Evolutionary conservation across 2,797 vertebrate genomes (phyloP), one percentile per base, ranked within the genome.

Genomic region (Falco berigora): DNA sequence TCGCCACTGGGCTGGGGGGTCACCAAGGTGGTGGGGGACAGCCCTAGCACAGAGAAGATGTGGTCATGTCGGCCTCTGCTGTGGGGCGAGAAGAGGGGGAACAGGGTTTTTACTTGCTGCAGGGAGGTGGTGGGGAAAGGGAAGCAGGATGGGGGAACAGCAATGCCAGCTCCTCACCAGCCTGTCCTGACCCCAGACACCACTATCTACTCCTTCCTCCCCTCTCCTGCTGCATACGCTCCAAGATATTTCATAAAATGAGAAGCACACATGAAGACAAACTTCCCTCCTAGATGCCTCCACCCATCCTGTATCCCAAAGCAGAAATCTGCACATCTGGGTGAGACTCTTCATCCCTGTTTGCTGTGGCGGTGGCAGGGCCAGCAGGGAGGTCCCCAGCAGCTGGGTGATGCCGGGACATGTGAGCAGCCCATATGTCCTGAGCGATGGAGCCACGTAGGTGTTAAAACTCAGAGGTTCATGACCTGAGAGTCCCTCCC

Each of bases 381-480:
- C 36, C 22, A 9, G 44, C n/a, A 4, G 9, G 59, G 38, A 47
- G 22, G 68, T 59, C 44, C 42, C 63, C 2, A 0, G 58, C 69
- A 61, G 52, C 66, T 20, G 47, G 21, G 52, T 1, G 23, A 34
- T 24, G 40, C 71, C 5, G 9, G 56, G 66, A 84, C 20, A 59
- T 49, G 49, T 2, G 5, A 20, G 47, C 46, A 58, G 69, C 64
- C 59, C 90, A 63, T 4, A 15, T 59, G 78, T 76, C 59, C 93
- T 55, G 55, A 0, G 0, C 66, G 81, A 47, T 0, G 0, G 86
- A 32, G 69, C 38, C 4, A 0, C 4, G 32, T 5, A 18, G 16
- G 47, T n/a, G 50, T n/a, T 53, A 36, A 34, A 75, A 72, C 42
- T 32, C 1, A 2, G 74, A 73, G 2, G 16, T 30, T 17, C 2